These are phyloP conservation scores for Pseudopodoces humilis DNA, from an alignment of 2,113 vertebrate genomes.

Conservation along the genomic window DNA sequence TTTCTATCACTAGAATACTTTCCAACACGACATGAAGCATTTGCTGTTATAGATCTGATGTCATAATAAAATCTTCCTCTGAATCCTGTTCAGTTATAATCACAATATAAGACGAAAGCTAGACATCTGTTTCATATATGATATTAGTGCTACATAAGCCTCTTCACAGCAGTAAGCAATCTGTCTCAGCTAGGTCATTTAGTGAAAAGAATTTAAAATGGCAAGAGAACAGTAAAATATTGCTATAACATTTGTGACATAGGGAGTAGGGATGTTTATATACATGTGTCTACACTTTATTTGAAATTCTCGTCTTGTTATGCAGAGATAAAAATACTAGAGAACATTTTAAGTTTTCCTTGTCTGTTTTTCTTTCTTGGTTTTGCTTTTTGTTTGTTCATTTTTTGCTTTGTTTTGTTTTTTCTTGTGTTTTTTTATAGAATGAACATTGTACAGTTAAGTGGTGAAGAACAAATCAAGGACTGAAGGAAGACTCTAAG, in stretches of 20 bases:
- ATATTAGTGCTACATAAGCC: neutral
- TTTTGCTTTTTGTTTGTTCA: neutral
- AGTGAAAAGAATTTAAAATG: neutral
- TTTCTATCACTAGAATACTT: neutral
- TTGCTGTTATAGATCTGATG: neutral
- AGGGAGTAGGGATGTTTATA: rapidly evolving
- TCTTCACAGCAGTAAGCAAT: neutral
- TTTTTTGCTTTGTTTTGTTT: neutral
- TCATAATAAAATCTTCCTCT: neutral
- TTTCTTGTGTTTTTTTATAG: neutral
- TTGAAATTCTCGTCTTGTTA: neutral
- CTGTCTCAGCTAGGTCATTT: neutral
- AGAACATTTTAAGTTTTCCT: neutral
- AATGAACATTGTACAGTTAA: neutral
- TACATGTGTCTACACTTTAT: neutral
- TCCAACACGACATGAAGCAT: neutral
- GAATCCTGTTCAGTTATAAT: neutral
- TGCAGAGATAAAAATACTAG: neutral
- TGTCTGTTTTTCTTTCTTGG: neutral
- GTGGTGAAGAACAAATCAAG: neutral
- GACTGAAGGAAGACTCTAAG: neutral
- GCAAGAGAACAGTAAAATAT: neutral
- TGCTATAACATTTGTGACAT: neutral
- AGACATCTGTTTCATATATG: neutral
- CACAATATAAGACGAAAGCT: neutral